Evolutionary conservation across 1,140 invertebrate species (phyloP), one percentile per base, ranked within the genome.

Genomic region (Mercenaria mercenaria): DNA sequence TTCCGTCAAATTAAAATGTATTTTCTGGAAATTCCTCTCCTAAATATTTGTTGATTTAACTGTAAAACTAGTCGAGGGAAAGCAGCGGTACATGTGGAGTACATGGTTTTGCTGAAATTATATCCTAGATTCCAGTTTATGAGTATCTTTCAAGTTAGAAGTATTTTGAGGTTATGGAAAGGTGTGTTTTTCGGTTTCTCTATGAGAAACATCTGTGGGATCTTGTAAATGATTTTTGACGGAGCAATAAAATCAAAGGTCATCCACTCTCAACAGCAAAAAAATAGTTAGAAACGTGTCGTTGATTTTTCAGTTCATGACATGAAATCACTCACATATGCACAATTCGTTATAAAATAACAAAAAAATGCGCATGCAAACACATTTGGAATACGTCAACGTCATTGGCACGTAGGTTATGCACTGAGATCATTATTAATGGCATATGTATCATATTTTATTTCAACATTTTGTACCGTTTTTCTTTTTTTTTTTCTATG

Each of bases 1-100:
- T 69, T 47, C 61, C 56, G 81, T 83, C 81, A 69, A 67, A 67
- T 83, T 69, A 83, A 67, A 69, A 56, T 23, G 39, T 69, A 39
- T 39, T 69, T 64, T 67, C 34, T 37, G 39, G 34, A 59, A 83
- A 83, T 52, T 83, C 81, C 29, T 67, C 39, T 26, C 23, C 32
- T 32, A 64, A 29, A 83, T 69, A 47, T 83, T 67, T 83, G 81
- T 83, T 83, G 81, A 83, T 69, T 52, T 83, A 83, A 83, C 81
- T 43, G 81, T 69, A 83, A 83, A 69, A 23, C 61, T 39, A 83
- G 61, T 23, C 59, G 29, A 10, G 20, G 23, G 32, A 50, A n/a
- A 11, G n/a, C 56, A 81, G 77, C 50, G 34, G 52, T 52, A 81
- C 50, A 81, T 81, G 77, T 81, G 50, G 34, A 2, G 32, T 59